Evolutionary conservation across 2,113 vertebrate genomes (phyloP), one percentile per base, ranked within the genome.

Genomic region (Elephantulus edwardii): DNA sequence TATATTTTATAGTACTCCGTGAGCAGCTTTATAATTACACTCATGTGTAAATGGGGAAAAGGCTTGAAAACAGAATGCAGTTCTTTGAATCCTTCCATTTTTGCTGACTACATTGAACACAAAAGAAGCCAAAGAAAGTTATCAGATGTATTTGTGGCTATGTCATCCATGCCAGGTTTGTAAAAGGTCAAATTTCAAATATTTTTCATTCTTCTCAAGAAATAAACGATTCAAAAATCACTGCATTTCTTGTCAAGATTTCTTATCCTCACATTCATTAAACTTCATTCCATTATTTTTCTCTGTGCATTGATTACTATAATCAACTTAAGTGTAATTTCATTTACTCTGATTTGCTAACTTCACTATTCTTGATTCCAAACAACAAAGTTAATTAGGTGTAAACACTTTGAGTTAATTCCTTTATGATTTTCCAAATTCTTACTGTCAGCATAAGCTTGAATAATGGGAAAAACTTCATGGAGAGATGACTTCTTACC

Each of bases 1-100:
- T 93, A n/a, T 78, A 79, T 93, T 92, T 94, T 94, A 85, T 46
- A 87, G 70, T 87, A 64, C 35, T 93, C 93, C 5, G 0, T 75
- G 70, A 93, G 77, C 52, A 81, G 33, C 74, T 79, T 89, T 70
- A 46, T 92, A 91, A 91, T 89, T 89, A 94, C 87, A 11, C 14
- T 92, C 76, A 84, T 48, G 17, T 92, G 92, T 93, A 91, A 78
- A 81, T 91, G 22, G 50, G n/a, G 11, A 74, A 83, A 20, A 93
- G 26, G 13, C 40, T 89, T 87, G 56, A 70, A 64, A 93, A n/a
- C 80, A 84, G 42, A 84, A 79, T 82, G 40, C 13, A 85, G 2
- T 86, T 91, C 33, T n/a, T 89, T 1, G 1, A 58, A 81, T 80
- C 28, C n/a, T 91, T 89, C 44, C 48, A 19, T 24, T 78, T 91